Conservation (phyloP, 1,140 invertebrate species). For the Tachypleus tridentatus region DNA sequence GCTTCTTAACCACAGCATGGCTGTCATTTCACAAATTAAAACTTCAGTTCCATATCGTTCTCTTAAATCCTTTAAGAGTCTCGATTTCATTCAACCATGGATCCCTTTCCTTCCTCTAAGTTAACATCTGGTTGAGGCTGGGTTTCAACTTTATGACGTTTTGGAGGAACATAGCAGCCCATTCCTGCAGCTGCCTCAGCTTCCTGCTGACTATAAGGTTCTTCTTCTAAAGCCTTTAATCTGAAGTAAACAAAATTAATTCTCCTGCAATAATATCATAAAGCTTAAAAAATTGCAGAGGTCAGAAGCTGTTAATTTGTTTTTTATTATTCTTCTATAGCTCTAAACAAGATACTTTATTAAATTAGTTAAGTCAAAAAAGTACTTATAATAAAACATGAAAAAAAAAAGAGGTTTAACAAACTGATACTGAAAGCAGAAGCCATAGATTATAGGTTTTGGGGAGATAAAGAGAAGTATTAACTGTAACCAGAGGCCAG, state of each 20-base stretch:
- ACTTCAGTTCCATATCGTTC: too few relatives aligned
- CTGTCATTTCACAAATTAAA: too few relatives aligned
- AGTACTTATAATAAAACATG: background rate
- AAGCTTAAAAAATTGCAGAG: background rate
- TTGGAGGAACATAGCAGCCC: slow-evolving; percentile 61
- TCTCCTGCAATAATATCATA: background rate
- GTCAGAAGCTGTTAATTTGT: background rate
- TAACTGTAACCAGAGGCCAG: too few relatives aligned
- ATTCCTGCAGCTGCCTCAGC: slow-evolving; percentile 73
- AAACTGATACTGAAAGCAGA: background rate
- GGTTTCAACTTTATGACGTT: slow-evolving; percentile 65
- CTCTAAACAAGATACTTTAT: background rate
- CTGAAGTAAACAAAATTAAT: slow-evolving; percentile 25
- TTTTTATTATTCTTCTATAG: background rate
- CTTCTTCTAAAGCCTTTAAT: slow-evolving; percentile 75
- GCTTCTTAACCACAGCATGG: too few relatives aligned
- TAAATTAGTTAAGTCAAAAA: background rate
- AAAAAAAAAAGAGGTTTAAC: background rate
- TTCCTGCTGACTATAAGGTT: slow-evolving; percentile 84
- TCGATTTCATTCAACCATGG: too few relatives aligned
- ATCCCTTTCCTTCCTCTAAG: too few relatives aligned
- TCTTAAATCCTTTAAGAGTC: too few relatives aligned
- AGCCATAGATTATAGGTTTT: too few relatives aligned
- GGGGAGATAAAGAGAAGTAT: too few relatives aligned
- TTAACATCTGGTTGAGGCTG: slow-evolving; percentile 33